phyloP scores from a whole-genome alignment of 2,888 invertebrate genomes.

The Hofmannophila pseudospretella region DNA sequence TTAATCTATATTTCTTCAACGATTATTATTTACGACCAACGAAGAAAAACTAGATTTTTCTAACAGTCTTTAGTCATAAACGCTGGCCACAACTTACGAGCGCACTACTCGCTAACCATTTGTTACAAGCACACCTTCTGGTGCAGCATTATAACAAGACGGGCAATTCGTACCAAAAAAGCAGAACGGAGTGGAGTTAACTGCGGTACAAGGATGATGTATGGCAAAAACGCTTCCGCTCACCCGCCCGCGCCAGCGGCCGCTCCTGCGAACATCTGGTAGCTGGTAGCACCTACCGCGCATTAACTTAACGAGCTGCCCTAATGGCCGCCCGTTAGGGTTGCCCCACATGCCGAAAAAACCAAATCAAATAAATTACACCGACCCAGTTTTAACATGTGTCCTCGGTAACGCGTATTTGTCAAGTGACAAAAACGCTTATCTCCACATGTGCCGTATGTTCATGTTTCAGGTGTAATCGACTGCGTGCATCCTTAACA shows the following conservation, averaged over 20 bases:
- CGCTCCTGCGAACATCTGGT: conserved; percentile 56
- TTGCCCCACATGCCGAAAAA: conserved; percentile 50
- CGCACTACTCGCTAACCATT: conserved; percentile 8
- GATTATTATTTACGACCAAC: too few species aligned
- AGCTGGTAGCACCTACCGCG: conserved; percentile 63
- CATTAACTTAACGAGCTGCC: conserved; percentile 73
- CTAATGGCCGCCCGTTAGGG: conserved; percentile 68
- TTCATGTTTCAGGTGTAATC: conserved; percentile 26
- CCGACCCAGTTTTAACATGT: conserved; percentile 57
- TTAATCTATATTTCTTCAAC: too few species aligned
- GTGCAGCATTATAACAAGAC: conserved; percentile 21
- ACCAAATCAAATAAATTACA: conserved; percentile 65
- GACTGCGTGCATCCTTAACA: conserved; percentile 17
- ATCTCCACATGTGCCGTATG: conserved; percentile 45
- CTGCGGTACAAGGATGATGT: conserved; percentile 55
- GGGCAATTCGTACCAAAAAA: conserved; percentile 29
- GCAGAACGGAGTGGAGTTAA: conserved; percentile 39
- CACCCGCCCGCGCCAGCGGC: conserved; percentile 31
- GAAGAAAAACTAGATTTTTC: too few species aligned
- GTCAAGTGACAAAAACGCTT: conserved; percentile 57
- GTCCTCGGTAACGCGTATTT: conserved; percentile 40
- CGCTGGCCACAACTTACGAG: too few species aligned
- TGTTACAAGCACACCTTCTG: conserved; percentile 9
- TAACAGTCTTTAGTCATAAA: too few species aligned
- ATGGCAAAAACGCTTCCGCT: conserved; percentile 53